A percentile compares a stretch with the other conserved stretches of the same genome.
phyloP scores from a whole-genome alignment of 2,797 vertebrate species.

The Alcedo quadribrachys region DNA sequence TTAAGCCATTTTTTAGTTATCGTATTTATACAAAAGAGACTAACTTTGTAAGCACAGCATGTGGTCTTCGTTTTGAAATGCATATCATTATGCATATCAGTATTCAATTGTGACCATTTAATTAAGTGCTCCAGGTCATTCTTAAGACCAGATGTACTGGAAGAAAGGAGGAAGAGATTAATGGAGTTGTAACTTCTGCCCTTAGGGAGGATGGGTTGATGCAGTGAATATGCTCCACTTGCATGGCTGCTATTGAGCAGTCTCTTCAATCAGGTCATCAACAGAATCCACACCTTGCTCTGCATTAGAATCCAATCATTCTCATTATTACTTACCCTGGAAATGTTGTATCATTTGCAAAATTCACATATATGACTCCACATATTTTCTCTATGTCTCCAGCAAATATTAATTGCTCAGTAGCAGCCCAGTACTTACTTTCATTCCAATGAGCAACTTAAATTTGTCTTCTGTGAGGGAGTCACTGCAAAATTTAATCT shows the following conservation, averaged over 20 bases:
- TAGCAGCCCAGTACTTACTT: neutral
- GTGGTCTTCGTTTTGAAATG: neutral
- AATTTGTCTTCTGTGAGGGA: neutral
- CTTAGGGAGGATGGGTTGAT: neutral
- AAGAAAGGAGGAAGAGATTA: neutral
- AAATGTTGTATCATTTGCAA: neutral
- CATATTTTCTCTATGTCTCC: too few relatives aligned
- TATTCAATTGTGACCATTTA: neutral
- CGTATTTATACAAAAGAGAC: neutral
- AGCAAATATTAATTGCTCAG: neutral
- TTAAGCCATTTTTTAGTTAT: neutral
- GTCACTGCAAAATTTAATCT: neutral
- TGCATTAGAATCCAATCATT: neutral
- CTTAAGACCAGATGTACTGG: neutral
- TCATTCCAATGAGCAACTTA: neutral
- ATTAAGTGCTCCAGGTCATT: constrained; percentile 18
- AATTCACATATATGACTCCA: neutral
- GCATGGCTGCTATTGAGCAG: neutral
- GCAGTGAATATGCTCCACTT: neutral
- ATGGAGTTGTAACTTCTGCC: neutral
- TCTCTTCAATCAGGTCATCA: neutral
- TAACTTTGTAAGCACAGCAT: neutral
- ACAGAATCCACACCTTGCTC: neutral
- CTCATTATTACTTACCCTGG: neutral
- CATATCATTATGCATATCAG: neutral